Conservation (phyloP, 92 coral and sea anemone species). For the Parazoanthus atlanticus region DNA sequence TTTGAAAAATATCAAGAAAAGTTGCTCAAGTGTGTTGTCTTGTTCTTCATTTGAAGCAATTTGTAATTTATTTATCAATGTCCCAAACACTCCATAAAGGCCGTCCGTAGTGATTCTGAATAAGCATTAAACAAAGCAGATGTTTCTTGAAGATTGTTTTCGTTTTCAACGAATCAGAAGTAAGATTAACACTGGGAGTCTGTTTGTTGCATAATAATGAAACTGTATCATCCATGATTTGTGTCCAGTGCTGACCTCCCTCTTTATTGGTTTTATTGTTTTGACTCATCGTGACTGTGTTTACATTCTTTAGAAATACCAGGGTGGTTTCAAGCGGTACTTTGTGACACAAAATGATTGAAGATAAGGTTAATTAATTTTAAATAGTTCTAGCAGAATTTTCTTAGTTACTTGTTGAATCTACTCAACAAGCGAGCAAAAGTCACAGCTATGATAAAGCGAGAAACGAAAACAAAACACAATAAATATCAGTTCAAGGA, state of each 20-base stretch:
- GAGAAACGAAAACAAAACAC: too few relatives aligned
- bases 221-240: background rate
- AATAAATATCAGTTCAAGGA: too few relatives aligned
- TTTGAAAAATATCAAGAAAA: too few relatives aligned
- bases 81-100: too few relatives aligned
- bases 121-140: too few relatives aligned
- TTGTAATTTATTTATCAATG: too few relatives aligned
- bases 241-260: background rate
- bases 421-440: background rate
- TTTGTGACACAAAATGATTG: background rate
- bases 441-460: too few relatives aligned
- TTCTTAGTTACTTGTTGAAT: background rate
- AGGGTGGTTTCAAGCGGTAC: background rate
- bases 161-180: too few relatives aligned
- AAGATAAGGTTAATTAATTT: background rate
- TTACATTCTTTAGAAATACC: background rate
- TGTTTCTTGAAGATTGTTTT: too few relatives aligned
- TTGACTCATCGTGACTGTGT: background rate
- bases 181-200: background rate
- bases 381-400: background rate
- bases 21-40: too few relatives aligned
- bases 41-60: too few relatives aligned
- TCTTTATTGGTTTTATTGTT: background rate
- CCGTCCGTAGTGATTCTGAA: too few relatives aligned
- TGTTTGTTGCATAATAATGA: background rate